Base-by-base conservation (phyloP, 2,113 vertebrate species). In the Mugil cephalus region DNA sequence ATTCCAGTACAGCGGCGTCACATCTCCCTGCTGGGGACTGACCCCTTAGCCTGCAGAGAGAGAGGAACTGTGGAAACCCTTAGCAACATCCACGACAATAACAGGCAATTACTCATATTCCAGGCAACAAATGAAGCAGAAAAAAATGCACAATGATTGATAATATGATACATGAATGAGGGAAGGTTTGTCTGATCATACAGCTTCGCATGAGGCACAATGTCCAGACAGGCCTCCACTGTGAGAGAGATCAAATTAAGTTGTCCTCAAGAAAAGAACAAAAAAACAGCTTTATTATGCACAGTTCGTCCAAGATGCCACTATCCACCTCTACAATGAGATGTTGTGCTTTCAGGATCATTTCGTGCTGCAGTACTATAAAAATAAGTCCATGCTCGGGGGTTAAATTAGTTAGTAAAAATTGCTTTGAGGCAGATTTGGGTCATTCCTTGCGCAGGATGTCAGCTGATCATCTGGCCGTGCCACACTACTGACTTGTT, bases 51-150 rank as follows among this genome's bases (percentile, higher is more conserved):
- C 82, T 48, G 54, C 35, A 35, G 24, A 30, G 4, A 61, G 72
- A 77, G 82, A 65, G 69, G 63, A 74, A 72, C 84, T 77, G 60
- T 45, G 71, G 74, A 77, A 92, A 84, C 63, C 84, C 86, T 9
- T 80, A 47, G 89, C 86, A 91, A 92, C 89, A 14, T 67, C 56
- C 78, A 70, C 82, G 60, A 90, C 83, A 90, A 91, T 86, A 69
- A 83, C 43, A 77, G 66, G 82, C 80, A 63, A 82, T 85, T 88
- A 88, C 78, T 91, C 85, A 91, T 92, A 91, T 85, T 88, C 74
- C 73, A 82, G 64, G 36, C 51, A 15, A 84, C 55, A 77, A 91
- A 60, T 59, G 74, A 78, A 74, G 80, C 84, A 88, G 80, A 92
- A 90, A 87, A n/a, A 73, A 56, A 42, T 54, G 50, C 58, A 7